Evolutionary conservation across 2,797 vertebrate genomes (phyloP), one percentile per base, ranked within the genome.

Genomic region (Chelidonichthys spinosus): DNA sequence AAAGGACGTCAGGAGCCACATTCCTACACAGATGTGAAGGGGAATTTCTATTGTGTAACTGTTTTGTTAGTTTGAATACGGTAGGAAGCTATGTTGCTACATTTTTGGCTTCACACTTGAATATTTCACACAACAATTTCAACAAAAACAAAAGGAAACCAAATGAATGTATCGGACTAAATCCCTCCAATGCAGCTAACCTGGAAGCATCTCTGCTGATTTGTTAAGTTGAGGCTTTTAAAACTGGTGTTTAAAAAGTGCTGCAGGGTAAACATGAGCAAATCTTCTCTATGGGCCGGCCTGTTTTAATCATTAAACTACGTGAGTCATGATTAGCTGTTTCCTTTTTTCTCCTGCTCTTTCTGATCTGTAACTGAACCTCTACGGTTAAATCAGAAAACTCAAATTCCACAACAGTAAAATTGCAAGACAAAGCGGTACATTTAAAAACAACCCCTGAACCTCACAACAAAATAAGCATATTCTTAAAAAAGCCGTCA

Each of bases 1-100:
- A 79, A 66, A 88, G 87, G 86, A 90, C 79, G 82, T 82, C 83
- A 86, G 79, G 62, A 85, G 77, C 86, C 69, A 68, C 87, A 89
- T 89, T 91, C 84, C 85, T 87, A 67, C 78, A 83, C 61, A 69
- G 72, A 81, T 35, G 80, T 69, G 67, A 55, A 33, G 74, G 80
- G 85, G 84, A 84, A 80, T 86, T 92, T 90, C 80, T 86, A 46
- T 46, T 72, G 69, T 65, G 59, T 53, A 78, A 79, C 62, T 47
- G 55, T 85, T 82, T 74, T 0, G 7, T 72, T 71, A 72, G 72
- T 77, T 69, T 68, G 5, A 59, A 84, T 56, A 62, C 5, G 7
- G n/a, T 53, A 25, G 10, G 43, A 82, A 52, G 67, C 17, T 46
- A 18, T 13, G 3, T 35, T 53, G 62, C 50, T 49, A 55, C 17